A percentile compares a stretch with the other conserved stretches of the same genome.
Conservation (phyloP, 2,797 vertebrate genomes). For the Onychomys leucogaster region DNA sequence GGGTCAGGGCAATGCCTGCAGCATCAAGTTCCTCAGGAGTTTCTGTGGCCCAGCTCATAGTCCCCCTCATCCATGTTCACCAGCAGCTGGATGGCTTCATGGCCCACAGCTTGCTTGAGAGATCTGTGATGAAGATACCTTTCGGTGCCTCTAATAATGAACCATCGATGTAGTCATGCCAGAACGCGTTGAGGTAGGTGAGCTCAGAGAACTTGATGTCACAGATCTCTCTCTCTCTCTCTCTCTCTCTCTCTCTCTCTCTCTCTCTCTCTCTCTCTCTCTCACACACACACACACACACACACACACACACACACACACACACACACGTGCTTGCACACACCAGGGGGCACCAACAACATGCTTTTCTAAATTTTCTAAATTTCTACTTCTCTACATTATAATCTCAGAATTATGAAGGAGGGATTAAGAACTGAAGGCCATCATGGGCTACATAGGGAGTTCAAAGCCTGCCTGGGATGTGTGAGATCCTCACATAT, state of each 20-base stretch:
- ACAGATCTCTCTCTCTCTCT: too few species aligned
- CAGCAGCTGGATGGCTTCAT: constrained; percentile 98
- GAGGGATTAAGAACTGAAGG: not conserved
- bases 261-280: too few species aligned
- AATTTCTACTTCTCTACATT: not conserved
- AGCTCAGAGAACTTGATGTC: constrained; percentile 99
- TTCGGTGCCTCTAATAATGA: constrained; percentile 97
- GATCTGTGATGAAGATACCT: constrained; percentile 99
- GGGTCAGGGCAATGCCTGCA: constrained; percentile 88
- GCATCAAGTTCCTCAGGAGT: constrained; percentile 96
- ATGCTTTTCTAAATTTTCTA: not conserved
- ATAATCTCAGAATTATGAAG: not conserved
- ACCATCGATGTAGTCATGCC: constrained; percentile 99
- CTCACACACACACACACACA: too few species aligned
- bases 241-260: too few species aligned
- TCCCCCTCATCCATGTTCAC: constrained; percentile 99
- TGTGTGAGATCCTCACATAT: not conserved
- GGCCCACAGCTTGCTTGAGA: constrained; percentile 98
- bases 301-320: too few species aligned
- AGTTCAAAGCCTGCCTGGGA: not conserved
- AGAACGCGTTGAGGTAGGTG: constrained; percentile 98
- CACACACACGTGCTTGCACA: not conserved
- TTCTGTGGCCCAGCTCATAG: constrained; percentile 96
- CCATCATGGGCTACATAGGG: not conserved
- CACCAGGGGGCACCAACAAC: not conserved